Base-by-base conservation (phyloP, 2,888 invertebrate genomes). In the Hyppa rectilinea region DNA sequence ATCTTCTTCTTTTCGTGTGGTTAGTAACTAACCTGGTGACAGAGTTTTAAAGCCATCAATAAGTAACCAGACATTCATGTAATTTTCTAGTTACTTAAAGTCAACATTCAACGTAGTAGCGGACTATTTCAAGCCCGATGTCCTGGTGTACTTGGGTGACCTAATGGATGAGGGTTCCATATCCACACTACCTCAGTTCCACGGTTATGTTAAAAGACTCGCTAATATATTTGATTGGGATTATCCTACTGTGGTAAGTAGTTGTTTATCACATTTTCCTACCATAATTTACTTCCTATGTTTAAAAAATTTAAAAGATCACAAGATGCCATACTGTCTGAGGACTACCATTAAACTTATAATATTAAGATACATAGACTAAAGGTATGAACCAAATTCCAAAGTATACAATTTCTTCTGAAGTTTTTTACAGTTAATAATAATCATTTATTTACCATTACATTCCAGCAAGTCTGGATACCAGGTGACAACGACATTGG, bases 401-500 rank as follows among this genome's bases (percentile, higher is more conserved):
- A 59, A 52, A 60, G 4, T 6, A 31, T 60, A 23, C 55, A 34
- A n/a, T 62, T 9, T 29, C 9, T 14, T 2, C 9, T 43, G 26
- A 38, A n/a, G n/a, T n/a, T n/a, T n/a, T n/a, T n/a, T n/a, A 40
- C 20, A 29, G 5, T 36, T 12, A 12, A 4, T 31, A 45, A 29
- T 34, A 23, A 14, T 31, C 4, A 34, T 34, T 2, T 38, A 4
- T n/a, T 40, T 23, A 20, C 50, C 14, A 12, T n/a, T 45, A 31
- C 64, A 58, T 94, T 95, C 40, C 92, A 98, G 98, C 97, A 97
- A 93, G 96, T 99, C 64, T 99, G 98, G 96, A 92, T 99, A 77
- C 98, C 99, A 29, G 99, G 99, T 7, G 99, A 99, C 91, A 99
- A 99, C 93, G 99, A 99, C 90, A 98, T 99, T 71, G 99, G 99